Conservation (phyloP, 2,113 vertebrate genomes). For the Cephalopholis sonnerati region DNA sequence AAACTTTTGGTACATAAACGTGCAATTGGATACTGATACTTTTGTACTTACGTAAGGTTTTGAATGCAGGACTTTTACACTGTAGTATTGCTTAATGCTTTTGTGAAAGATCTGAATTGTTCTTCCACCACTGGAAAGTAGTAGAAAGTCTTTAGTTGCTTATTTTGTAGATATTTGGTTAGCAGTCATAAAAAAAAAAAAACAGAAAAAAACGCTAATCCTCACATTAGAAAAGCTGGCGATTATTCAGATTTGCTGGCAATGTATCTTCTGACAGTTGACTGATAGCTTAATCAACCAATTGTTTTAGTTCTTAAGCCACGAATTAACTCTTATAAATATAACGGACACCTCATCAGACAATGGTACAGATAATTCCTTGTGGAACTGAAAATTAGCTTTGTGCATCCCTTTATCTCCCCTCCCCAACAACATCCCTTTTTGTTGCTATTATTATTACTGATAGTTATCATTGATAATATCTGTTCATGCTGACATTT, state of each 20-base stretch:
- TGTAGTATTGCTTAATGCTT: too few species aligned
- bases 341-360: not conserved
- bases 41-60: too few species aligned
- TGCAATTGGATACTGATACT: too few species aligned
- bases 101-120: too few species aligned
- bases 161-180: not conserved
- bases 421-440: too few species aligned
- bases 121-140: too few species aligned
- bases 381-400: not conserved
- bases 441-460: not conserved
- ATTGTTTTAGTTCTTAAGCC: not conserved
- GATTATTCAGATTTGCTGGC: not conserved
- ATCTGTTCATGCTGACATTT: not conserved
- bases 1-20: too few species aligned
- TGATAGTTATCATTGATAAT: conserved; percentile 15
- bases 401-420: too few species aligned
- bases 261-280: not conserved
- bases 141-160: too few species aligned
- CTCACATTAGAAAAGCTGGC: not conserved
- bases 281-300: not conserved
- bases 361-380: not conserved
- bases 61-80: too few species aligned
- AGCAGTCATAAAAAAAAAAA: not conserved
- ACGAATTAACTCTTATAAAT: not conserved
- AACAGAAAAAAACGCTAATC: not conserved